A percentile compares a stretch with the other conserved stretches of the same genome.
These are phyloP conservation scores for Pimpla rufipes DNA, from an alignment of 2,888 invertebrate species.

Conservation along the genomic window DNA sequence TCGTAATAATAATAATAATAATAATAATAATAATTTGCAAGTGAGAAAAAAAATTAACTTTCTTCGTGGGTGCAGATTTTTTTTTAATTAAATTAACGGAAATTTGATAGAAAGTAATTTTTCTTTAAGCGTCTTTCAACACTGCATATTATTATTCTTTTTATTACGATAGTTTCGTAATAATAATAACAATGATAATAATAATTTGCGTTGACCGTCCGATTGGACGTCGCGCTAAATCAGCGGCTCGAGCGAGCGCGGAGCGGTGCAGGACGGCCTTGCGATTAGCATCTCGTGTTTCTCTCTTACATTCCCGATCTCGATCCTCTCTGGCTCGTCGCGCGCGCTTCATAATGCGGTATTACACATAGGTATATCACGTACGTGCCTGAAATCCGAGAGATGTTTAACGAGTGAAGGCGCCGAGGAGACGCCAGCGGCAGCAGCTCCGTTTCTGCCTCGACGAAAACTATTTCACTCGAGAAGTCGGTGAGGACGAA, in stretches of 20 bases:
- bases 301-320: conserved; percentile 59
- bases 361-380: conserved; percentile 75
- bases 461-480: conserved; percentile 41
- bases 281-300: conserved; percentile 68
- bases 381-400: conserved; percentile 77
- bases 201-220: too few relatives aligned
- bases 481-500: neutral
- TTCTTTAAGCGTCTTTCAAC: too few relatives aligned
- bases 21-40: too few relatives aligned
- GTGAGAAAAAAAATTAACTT: too few relatives aligned
- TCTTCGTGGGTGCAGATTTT: too few relatives aligned
- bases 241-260: conserved; percentile 48
- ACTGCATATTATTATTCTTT: too few relatives aligned
- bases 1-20: too few relatives aligned
- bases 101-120: too few relatives aligned
- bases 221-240: conserved; percentile 54
- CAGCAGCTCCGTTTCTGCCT: conserved; percentile 27
- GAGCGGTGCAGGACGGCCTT: conserved; percentile 9
- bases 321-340: conserved; percentile 57
- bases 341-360: conserved; percentile 70
- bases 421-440: conserved; percentile 72
- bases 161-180: too few relatives aligned
- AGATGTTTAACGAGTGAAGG: conserved; percentile 72
- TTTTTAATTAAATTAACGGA: too few relatives aligned
- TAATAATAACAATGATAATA: too few relatives aligned